phyloP scores from a whole-genome alignment of 2,113 vertebrate genomes.

The Embiotoca jacksoni region DNA sequence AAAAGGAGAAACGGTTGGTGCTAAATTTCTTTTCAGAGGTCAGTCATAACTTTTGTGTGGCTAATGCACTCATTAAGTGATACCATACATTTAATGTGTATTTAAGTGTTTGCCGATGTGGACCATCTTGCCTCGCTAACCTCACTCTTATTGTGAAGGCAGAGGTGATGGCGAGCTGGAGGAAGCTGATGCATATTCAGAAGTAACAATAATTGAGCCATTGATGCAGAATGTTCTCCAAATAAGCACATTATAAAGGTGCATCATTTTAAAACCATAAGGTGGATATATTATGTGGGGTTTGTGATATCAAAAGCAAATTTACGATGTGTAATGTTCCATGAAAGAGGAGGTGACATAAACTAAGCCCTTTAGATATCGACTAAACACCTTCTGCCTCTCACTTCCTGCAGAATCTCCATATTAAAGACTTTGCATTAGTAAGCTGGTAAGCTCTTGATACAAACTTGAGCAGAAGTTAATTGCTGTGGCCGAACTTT shows the following conservation, averaged over 20 bases:
- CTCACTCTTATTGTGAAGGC: not conserved
- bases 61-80: not conserved
- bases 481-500: not conserved
- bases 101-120: conserved; percentile 2
- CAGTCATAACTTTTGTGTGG: conserved; percentile 13
- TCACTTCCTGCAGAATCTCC: conserved; percentile 13
- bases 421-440: not conserved
- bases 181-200: conserved; percentile 5
- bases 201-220: not conserved
- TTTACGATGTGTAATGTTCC: not conserved
- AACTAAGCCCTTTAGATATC: not conserved
- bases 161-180: not conserved
- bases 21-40: conserved; percentile 40
- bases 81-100: not conserved
- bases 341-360: not conserved
- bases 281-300: not conserved
- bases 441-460: not conserved
- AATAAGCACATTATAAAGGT: not conserved
- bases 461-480: not conserved
- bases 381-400: not conserved
- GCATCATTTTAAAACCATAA: not conserved
- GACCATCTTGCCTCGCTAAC: not conserved
- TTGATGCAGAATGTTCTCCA: not conserved
- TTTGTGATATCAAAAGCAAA: not conserved
- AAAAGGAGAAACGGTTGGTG: conserved; percentile 30